These are phyloP conservation scores for Trachymyrmex septentrionalis DNA, from an alignment of 1,140 invertebrate genomes.

Conservation along the genomic window DNA sequence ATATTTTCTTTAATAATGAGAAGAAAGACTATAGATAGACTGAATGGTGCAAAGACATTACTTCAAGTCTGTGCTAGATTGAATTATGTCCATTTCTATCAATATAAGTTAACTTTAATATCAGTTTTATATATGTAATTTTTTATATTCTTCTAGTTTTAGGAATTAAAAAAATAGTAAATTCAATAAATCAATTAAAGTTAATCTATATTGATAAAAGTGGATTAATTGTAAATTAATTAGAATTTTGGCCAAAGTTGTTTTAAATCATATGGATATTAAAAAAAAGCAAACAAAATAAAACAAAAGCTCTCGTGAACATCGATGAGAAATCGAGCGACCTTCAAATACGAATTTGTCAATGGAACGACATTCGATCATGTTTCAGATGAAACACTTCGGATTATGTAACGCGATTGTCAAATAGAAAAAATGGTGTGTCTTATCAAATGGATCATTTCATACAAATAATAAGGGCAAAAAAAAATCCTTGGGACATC, in stretches of 20 bases:
- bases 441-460: background rate
- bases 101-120: too few relatives aligned
- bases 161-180: too few relatives aligned
- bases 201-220: too few relatives aligned
- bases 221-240: background rate
- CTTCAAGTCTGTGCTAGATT: too few relatives aligned
- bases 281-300: background rate
- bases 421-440: background rate
- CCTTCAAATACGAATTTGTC: background rate
- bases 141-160: too few relatives aligned
- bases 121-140: too few relatives aligned
- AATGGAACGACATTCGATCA: background rate
- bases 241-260: background rate
- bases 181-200: too few relatives aligned
- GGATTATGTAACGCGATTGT: conserved; percentile 57
- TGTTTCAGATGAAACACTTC: conserved; percentile 23
- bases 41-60: background rate
- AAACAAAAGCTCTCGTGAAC: background rate
- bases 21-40: background rate
- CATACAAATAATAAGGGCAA: background rate
- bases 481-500: background rate
- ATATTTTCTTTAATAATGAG: background rate
- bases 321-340: background rate
- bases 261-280: background rate
- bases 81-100: too few relatives aligned